Percentiles rank a stretch among this genome's conserved stretches.
These are phyloP conservation scores for Bettongia penicillata DNA, from an alignment of 2,113 vertebrate genomes.

Conservation along the genomic window DNA sequence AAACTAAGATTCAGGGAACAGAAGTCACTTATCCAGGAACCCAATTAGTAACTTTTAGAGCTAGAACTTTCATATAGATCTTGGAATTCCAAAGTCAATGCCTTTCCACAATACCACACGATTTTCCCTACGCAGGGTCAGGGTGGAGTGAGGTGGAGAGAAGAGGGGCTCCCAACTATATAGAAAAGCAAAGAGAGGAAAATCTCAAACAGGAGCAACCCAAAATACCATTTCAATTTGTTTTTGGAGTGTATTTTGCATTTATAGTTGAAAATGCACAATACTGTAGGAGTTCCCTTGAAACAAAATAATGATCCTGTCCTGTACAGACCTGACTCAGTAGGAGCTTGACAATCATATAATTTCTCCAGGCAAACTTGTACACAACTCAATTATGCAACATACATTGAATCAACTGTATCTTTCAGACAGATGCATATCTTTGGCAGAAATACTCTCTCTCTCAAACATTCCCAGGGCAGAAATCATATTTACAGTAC, in stretches of 20 bases:
- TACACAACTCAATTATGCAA: neutral
- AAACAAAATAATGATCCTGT: neutral
- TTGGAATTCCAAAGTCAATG: neutral
- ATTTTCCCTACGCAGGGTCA: neutral
- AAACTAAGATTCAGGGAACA: neutral
- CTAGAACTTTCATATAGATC: neutral
- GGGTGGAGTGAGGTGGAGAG: too few relatives aligned
- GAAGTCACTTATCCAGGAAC: neutral
- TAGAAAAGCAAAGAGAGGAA: neutral
- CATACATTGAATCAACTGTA: neutral
- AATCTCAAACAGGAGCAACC: neutral
- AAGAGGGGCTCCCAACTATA: neutral
- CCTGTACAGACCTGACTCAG: neutral
- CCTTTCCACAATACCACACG: neutral
- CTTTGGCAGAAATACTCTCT: neutral
- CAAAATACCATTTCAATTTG: neutral
- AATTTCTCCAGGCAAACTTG: neutral
- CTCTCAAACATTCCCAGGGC: neutral
- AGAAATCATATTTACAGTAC: neutral
- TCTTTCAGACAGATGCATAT: neutral
- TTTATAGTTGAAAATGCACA: neutral
- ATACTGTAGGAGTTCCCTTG: neutral
- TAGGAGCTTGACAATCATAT: neutral
- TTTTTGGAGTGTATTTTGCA: neutral
- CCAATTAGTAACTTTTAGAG: neutral